phyloP scores from a whole-genome alignment of 2,797 vertebrate species.

The Catamblyrhynchus diadema region DNA sequence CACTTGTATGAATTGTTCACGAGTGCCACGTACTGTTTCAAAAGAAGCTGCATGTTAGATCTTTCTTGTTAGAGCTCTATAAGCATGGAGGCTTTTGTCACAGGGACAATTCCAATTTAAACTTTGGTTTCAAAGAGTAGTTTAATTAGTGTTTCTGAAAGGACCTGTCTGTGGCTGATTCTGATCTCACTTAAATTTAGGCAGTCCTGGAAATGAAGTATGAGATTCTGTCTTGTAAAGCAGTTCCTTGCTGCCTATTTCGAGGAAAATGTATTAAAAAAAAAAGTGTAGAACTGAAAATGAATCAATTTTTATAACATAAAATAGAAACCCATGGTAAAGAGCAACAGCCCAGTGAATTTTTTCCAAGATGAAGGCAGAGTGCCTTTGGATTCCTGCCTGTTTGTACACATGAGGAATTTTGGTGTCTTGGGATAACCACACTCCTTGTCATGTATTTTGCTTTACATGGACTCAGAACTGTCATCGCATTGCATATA shows the following conservation, averaged over 20 bases:
- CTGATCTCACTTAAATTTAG: not conserved
- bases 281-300: not conserved
- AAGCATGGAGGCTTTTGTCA: not conserved
- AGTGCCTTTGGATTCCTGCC: constrained; percentile 48
- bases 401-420: constrained; percentile 39
- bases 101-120: not conserved
- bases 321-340: not conserved
- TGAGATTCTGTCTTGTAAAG: not conserved
- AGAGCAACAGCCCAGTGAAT: not conserved
- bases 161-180: not conserved
- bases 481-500: constrained; percentile 62
- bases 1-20: not conserved
- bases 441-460: constrained; percentile 46
- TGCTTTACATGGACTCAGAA: constrained; percentile 61
- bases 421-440: constrained; percentile 49
- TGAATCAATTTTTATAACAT: not conserved
- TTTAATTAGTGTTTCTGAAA: constrained; percentile 18
- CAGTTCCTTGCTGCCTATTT: not conserved
- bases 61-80: not conserved
- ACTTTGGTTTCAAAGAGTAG: not conserved
- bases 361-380: constrained; percentile 46
- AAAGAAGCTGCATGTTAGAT: not conserved
- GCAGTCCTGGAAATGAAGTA: not conserved
- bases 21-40: not conserved
- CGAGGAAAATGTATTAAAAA: not conserved